phyloP scores from a whole-genome alignment of 1,140 invertebrate species.

The Anastatus disparis region DNA sequence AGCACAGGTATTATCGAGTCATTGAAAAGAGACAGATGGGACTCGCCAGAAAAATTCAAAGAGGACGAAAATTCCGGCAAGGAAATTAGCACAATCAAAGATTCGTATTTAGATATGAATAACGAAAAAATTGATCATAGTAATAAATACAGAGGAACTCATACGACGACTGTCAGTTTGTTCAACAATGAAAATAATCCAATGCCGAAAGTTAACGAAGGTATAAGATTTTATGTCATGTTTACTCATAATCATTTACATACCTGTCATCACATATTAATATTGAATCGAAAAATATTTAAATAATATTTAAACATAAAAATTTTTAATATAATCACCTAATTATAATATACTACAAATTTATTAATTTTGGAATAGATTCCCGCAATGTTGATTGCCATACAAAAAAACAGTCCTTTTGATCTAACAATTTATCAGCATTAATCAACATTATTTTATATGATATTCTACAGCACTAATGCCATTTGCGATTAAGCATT shows the following conservation, averaged over 20 bases:
- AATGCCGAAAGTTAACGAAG: constrained; percentile 6
- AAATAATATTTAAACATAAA: neutral
- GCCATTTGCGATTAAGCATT: neutral
- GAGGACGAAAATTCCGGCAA: constrained; percentile 1
- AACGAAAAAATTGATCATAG: neutral
- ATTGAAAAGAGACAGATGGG: neutral
- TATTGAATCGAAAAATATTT: neutral
- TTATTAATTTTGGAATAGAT: too few relatives aligned
- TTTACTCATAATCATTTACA: neutral
- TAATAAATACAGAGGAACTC: neutral
- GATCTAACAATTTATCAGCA: constrained; percentile 2
- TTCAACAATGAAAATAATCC: constrained; percentile 8
- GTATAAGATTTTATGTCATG: neutral
- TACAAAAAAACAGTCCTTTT: too few relatives aligned
- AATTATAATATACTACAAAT: neutral
- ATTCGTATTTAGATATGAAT: neutral
- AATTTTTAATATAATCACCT: too few relatives aligned
- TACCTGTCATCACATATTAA: neutral
- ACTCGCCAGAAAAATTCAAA: neutral
- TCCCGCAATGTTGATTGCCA: too few relatives aligned
- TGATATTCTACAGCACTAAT: constrained; percentile 1
- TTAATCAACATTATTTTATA: constrained; percentile 3
- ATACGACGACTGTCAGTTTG: constrained; percentile 25
- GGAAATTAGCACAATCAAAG: neutral
- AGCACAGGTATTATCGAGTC: neutral